Conservation (phyloP, 2,113 vertebrate genomes). For the Onychostoma macrolepis region DNA sequence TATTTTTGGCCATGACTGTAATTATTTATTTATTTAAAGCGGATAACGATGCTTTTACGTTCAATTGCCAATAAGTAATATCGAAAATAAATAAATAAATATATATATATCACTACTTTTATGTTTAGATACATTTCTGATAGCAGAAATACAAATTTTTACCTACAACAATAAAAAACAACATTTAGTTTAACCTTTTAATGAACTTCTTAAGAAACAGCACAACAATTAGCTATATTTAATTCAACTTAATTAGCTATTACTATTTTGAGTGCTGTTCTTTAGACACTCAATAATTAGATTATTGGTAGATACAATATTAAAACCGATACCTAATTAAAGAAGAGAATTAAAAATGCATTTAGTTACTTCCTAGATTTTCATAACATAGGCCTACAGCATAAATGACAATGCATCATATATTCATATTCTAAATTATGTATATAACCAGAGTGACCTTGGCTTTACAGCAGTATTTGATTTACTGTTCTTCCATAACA, state of each 20-base stretch:
- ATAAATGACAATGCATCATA: not conserved
- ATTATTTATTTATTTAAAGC: no score
- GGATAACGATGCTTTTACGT: no score
- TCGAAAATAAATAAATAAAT: no score
- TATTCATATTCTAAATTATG: not conserved
- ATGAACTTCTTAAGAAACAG: no score
- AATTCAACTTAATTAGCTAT: not conserved
- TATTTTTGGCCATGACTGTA: no score
- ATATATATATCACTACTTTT: no score
- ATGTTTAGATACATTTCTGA: no score
- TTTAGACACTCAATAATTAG: not conserved
- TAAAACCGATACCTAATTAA: not conserved
- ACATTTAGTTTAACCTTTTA: no score
- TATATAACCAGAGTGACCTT: not conserved
- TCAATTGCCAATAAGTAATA: no score
- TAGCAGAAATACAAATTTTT: no score
- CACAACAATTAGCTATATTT: no score
- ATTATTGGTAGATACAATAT: not conserved
- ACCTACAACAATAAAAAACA: not conserved
- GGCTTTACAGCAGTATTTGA: not conserved
- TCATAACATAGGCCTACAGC: not conserved
- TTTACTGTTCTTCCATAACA: not conserved
- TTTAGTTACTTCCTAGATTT: not conserved
- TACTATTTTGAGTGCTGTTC: not conserved
- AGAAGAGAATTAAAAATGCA: not conserved